Base-by-base conservation (phyloP, 1,140 invertebrate species). In the Stenopsyche tienmushanensis region DNA sequence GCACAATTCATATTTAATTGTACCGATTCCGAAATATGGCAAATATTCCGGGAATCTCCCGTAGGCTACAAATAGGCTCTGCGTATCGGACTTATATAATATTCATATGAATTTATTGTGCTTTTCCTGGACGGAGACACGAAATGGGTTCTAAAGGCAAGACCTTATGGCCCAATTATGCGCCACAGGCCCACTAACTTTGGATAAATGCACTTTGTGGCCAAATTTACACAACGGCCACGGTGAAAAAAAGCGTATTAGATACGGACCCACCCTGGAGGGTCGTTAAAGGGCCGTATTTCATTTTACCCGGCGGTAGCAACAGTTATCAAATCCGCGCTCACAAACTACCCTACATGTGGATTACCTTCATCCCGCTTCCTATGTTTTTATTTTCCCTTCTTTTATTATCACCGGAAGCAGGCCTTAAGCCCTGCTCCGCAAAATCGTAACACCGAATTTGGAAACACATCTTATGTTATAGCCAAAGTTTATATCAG, bases 201-300 rank as follows among this genome's bases (percentile, higher is more conserved):
- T 29, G 39, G 55, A 41, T 23, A 54, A 52, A 62, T 62, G 60
- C 60, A 62, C 45, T 52, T 52, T 52, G 49, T 20, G 60, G 45
- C 50, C 25, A 13, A 62, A 39, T 29, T 29, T 52, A 52, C 53
- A 25, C 24, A 15, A 20, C 17, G 23, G 10, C 53, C 26, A 45
- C 45, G 9, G 21, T 34, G 29, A 34, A 34, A 34, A 34, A 53
- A 15, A 45, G 26, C 9, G 25, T 64, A 64, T 64, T 64, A 64
- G 62, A 65, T 45, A 20, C 53, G 42, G n/a, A 42, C 25, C 44
- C 41, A 39, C 54, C 64, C 26, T n/a, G n/a, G n/a, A n/a, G 39
- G 65, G 39, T 67, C 65, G 65, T 67, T 67, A 67, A 67, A 63
- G 52, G 60, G 34, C 65, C 65, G 58, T 67, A 67, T 67, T 67